Evolutionary conservation across 2,113 vertebrate species (phyloP).

Genomic region (Epinephelus fuscoguttatus): DNA sequence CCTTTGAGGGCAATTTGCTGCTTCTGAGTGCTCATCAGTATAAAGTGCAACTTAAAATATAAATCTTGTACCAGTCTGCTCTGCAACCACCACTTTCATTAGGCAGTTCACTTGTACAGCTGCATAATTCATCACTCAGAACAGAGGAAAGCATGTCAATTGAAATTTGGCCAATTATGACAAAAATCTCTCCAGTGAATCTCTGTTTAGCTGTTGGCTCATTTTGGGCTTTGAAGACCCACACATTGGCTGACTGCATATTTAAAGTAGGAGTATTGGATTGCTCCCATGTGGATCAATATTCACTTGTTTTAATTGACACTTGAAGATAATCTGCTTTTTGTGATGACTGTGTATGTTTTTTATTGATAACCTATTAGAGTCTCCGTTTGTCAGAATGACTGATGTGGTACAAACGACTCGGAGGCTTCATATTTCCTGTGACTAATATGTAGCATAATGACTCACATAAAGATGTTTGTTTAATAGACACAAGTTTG

Average conservation of each 20-base stretch:
- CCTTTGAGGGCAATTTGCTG: conserved; percentile 55
- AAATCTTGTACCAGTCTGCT: conserved; percentile 61
- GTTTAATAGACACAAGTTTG: not conserved
- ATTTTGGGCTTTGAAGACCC: conserved; percentile 47
- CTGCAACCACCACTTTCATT: conserved; percentile 53
- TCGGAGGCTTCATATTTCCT: not conserved
- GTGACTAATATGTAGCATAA: not conserved
- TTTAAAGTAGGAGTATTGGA: not conserved
- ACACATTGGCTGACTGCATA: conserved; percentile 30
- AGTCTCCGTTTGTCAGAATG: not conserved
- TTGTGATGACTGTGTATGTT: not conserved
- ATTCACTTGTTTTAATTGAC: conserved; percentile 18
- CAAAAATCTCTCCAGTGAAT: conserved; percentile 52
- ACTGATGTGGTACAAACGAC: not conserved
- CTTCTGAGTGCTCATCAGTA: conserved; percentile 42
- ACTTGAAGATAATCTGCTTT: conserved; percentile 11
- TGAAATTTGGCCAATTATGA: conserved; percentile 62
- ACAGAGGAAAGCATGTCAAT: conserved; percentile 54
- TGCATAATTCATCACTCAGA: conserved; percentile 72
- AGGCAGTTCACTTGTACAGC: conserved; percentile 47
- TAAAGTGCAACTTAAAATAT: conserved; percentile 68
- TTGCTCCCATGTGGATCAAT: conserved; percentile 27
- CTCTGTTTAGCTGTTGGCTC: conserved; percentile 46
- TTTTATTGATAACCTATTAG: not conserved
- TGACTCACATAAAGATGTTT: not conserved